phyloP scores from a whole-genome alignment of 2,888 invertebrate species.

The Celastrina argiolus region DNA sequence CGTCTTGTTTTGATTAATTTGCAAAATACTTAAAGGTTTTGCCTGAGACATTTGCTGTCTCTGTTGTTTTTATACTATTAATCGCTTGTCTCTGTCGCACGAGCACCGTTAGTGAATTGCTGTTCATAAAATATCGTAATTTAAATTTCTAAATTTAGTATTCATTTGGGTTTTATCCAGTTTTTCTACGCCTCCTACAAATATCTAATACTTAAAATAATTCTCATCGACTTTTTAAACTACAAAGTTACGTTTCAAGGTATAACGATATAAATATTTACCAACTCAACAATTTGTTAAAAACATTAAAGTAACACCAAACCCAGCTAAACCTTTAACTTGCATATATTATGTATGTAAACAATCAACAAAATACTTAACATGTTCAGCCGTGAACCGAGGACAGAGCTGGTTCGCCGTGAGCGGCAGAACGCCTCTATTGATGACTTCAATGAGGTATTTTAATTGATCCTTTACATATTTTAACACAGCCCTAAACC shows the following conservation, averaged over 20 bases:
- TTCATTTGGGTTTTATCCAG: background rate
- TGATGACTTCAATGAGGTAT: constrained; percentile 12
- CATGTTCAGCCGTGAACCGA: constrained; percentile 8
- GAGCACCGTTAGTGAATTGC: background rate
- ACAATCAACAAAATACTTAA: constrained; percentile 14
- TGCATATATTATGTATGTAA: constrained; percentile 3
- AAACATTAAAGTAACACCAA: background rate
- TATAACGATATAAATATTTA: background rate
- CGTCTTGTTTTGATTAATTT: constrained; percentile 3
- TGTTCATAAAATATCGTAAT: background rate
- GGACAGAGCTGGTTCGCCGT: constrained; percentile 8
- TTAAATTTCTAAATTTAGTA: background rate
- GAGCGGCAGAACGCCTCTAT: background rate
- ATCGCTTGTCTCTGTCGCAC: constrained; percentile 1
- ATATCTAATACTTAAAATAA: background rate
- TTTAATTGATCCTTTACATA: constrained; percentile 9
- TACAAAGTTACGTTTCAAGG: background rate
- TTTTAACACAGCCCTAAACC: background rate
- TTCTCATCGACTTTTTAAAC: too few relatives aligned
- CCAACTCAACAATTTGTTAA: background rate
- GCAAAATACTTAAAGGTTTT: constrained; percentile 1
- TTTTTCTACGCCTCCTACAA: background rate
- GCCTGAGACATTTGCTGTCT: background rate
- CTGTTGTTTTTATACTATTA: constrained; percentile 3
- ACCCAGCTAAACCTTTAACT: constrained; percentile 2